These are phyloP conservation scores for Rallus crepitans DNA, from an alignment of 2,797 vertebrate species.

Conservation along the genomic window DNA sequence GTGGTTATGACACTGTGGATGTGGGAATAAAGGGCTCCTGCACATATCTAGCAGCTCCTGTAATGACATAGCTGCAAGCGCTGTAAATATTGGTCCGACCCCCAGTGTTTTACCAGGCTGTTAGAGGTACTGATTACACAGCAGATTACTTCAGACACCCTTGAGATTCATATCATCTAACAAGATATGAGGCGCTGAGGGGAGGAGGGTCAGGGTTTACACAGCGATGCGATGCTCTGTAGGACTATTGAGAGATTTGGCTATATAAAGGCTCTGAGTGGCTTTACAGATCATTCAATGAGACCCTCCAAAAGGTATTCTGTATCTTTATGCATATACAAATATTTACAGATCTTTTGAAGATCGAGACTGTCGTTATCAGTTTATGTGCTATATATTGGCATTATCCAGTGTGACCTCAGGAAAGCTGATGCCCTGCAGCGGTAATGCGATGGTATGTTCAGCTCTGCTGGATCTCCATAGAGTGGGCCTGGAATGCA, in stretches of 20 bases:
- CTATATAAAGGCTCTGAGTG: background rate
- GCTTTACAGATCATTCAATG: constrained; percentile 11
- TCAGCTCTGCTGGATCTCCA: constrained; percentile 86
- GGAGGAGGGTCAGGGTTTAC: background rate
- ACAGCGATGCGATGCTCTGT: background rate
- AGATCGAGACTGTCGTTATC: constrained; percentile 29
- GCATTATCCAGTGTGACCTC: constrained; percentile 80
- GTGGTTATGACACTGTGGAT: background rate
- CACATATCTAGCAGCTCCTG: background rate
- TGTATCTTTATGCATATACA: constrained; percentile 22
- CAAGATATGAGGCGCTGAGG: background rate
- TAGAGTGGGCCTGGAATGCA: constrained; percentile 90
- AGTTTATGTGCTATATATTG: constrained; percentile 37
- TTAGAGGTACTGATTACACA: constrained; percentile 20
- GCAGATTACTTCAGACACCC: constrained; percentile 23
- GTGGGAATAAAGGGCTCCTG: background rate
- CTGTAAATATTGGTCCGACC: constrained; percentile 21
- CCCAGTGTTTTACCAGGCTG: background rate
- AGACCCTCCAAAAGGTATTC: background rate
- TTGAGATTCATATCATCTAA: background rate
- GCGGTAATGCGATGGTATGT: constrained; percentile 80
- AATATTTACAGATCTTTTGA: constrained; percentile 54
- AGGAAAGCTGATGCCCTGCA: constrained; percentile 77
- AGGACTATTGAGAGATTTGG: constrained; percentile 8
- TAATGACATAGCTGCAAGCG: background rate